Evolutionary conservation across 2,888 invertebrate genomes (phyloP).

Genomic region (Syrista parreyssii): DNA sequence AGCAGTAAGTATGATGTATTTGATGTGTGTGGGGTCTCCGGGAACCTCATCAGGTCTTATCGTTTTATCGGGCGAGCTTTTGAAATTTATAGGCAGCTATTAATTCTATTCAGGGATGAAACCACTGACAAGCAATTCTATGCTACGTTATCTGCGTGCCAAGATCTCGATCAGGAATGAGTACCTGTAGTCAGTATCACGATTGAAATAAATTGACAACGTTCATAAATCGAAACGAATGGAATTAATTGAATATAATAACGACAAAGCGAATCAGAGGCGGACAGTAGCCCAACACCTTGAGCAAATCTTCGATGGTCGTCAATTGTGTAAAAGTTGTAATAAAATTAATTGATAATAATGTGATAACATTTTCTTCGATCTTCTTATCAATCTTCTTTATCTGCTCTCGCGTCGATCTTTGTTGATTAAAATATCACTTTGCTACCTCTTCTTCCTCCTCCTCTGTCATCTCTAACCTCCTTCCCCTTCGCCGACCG

Average conservation of each 20-base stretch:
- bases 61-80: slow-evolving; percentile 25
- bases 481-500: slow-evolving; percentile 1
- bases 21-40: slow-evolving; percentile 25
- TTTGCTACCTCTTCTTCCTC: not conserved
- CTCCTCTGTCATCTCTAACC: not conserved
- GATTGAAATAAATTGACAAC: slow-evolving; percentile 28
- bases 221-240: slow-evolving; percentile 26
- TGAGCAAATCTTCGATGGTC: not conserved
- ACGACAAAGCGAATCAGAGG: not conserved
- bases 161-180: slow-evolving; percentile 25
- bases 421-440: not conserved
- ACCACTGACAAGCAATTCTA: slow-evolving; percentile 31
- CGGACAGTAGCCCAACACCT: not conserved
- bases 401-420: slow-evolving; percentile 7
- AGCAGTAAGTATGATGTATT: slow-evolving; percentile 13
- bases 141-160: slow-evolving; percentile 11
- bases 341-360: not conserved
- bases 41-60: slow-evolving; percentile 31
- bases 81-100: slow-evolving; percentile 34
- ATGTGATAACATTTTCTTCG: not conserved
- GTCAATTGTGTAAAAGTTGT: not conserved
- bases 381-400: not conserved
- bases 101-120: slow-evolving; percentile 31
- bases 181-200: slow-evolving; percentile 16
- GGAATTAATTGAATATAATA: slow-evolving; percentile 26